A percentile compares a stretch with the other conserved stretches of the same genome.
These are phyloP conservation scores for Lathamus discolor DNA, from an alignment of 2,113 vertebrate genomes.

Conservation along the genomic window DNA sequence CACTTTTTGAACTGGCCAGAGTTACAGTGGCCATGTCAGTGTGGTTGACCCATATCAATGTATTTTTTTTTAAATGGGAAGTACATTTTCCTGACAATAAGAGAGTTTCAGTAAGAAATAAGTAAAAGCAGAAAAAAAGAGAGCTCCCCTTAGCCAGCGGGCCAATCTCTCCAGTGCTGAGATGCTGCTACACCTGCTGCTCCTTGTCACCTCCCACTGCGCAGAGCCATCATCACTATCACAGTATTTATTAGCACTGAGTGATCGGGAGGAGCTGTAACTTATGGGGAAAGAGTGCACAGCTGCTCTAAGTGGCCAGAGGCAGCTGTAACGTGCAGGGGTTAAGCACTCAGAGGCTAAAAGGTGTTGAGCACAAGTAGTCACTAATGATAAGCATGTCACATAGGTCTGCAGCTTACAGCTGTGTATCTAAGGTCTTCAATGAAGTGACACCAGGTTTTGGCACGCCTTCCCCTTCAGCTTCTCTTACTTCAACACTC, in stretches of 20 bases:
- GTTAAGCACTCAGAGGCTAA: background rate
- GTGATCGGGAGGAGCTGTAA: background rate
- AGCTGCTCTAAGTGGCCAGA: background rate
- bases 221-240: background rate
- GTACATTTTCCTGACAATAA: background rate
- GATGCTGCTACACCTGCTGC: background rate
- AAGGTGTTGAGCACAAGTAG: background rate
- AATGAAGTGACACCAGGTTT: background rate
- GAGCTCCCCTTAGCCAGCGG: rapidly evolving
- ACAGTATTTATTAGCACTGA: background rate
- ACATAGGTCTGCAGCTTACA: background rate
- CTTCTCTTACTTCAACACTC: background rate
- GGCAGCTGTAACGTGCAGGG: background rate
- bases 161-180: background rate
- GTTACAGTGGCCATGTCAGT: background rate
- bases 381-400: background rate
- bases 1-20: background rate
- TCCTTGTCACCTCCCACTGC: background rate
- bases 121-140: background rate
- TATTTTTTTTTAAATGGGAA: background rate
- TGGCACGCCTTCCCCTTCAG: background rate
- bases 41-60: background rate
- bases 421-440: background rate
- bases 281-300: background rate
- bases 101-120: background rate